Base-by-base conservation (phyloP, 2,113 vertebrate species). In the Brevimyrus niger region DNA sequence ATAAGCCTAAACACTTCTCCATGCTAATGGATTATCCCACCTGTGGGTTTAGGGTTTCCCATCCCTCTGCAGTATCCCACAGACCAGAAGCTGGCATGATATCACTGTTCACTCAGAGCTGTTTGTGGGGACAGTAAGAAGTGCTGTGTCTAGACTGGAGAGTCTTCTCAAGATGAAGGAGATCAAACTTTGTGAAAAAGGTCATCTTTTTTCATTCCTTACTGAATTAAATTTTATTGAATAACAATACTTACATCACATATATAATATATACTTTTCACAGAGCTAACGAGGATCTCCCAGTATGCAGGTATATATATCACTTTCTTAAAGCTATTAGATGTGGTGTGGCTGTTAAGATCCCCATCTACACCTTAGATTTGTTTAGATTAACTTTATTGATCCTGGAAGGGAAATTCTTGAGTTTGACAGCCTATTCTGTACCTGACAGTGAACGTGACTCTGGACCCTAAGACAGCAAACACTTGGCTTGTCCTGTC, bases 401-500 rank as follows among this genome's bases (percentile, higher is more conserved):
- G 61, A 31, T 69, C 3, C n/a, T 10, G 0, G 61, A 69, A 31
- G n/a, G n/a, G 61, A 69, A 69, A 31, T 69, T 69, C 47, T 86
- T 11, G 2, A 19, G 23, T 35, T 3, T 90, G n/a, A 31, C 35
- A 21, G 11, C 13, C 58, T 88, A 4, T 89, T 73, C 2, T 83
- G 21, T 1, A 90, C 38, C 48, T 55, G 6, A 0, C 15, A 95
- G 95, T 93, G 4, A 93, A 94, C 0, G 92, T 95, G 85, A 93
- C 91, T 27, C 88, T 95, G 21, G 94, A 95, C 83, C 89, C 90
- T 0, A 86, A 92, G 88, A 94, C 94, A 0, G 94, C 94, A 47
- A 93, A 95, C 88, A 93, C 94, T 0, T 95, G 94, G 91, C 94
- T 95, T 0, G 53, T 93, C 87, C 86, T 95, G 11, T 94, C 93